Base-by-base conservation (phyloP, 2,797 vertebrate species). In the Smutsia temminckii region DNA sequence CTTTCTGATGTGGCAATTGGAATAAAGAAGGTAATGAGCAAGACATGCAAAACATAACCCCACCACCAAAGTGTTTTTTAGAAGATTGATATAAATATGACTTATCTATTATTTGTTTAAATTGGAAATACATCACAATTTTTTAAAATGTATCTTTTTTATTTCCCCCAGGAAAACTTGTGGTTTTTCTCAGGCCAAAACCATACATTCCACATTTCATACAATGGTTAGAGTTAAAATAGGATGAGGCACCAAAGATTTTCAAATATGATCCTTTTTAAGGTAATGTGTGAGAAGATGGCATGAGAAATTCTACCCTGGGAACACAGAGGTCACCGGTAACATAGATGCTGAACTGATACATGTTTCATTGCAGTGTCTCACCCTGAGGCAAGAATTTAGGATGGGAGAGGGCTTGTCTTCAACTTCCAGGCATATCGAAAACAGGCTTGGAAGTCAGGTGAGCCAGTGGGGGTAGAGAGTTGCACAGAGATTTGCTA, bases 41-140 rank as follows among this genome's bases (percentile, higher is more conserved):
- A 90, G 27, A 71, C 42, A 78, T 71, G 8, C 7, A 29, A 85
- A 79, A 74, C 3, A 51, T 29, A 88, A 61, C 17, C 16, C 23
- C 13, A 40, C 32, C 27, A 72, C 42, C 20, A 83, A 74, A 20
- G 14, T 66, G 4, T 6, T 61, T 87, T 85, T 37, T 78, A 61
- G n/a, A 86, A 94, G 12, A 53, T 16, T 69, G 16, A 16, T 59
- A 66, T 59, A 55, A 74, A 68, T 91, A 66, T 40, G 1, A 17
- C 6, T 71, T 94, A 40, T 80, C 46, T 95, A 75, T 85, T 72
- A 83, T 79, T 93, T 93, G 20, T 85, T 92, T 83, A 90, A 86
- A 85, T 86, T 95, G 68, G 37, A 85, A 91, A 75, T 94, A 61
- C 34, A 63, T 77, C 86, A 71, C 40, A 75, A 14, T n/a, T 91